Conservation (phyloP, 2,113 vertebrate species). For the Corythaixoides concolor region DNA sequence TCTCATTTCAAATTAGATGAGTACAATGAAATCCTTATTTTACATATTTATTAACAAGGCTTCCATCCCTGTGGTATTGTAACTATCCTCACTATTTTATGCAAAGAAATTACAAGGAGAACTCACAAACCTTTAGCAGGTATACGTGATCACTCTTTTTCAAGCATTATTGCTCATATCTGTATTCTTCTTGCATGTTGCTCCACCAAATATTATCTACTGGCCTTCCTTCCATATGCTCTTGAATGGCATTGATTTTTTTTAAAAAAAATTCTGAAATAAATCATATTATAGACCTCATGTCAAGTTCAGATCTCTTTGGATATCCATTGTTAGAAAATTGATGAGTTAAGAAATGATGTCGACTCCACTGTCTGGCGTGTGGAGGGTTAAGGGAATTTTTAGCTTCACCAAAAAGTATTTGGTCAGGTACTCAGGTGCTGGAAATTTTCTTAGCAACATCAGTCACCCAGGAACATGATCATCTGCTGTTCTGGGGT, state of each 20-base stretch:
- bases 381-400: slow-evolving; percentile 62
- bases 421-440: slow-evolving; percentile 80
- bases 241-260: neutral
- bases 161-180: neutral
- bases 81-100: slow-evolving; percentile 58
- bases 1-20: slow-evolving; percentile 71
- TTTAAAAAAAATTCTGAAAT: neutral
- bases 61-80: slow-evolving; percentile 71
- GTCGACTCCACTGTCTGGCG: neutral
- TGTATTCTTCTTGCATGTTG: neutral
- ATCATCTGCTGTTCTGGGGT: slow-evolving; percentile 88
- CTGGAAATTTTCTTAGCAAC: slow-evolving; percentile 72
- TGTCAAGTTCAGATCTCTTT: neutral
- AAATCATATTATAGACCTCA: neutral
- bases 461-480: slow-evolving; percentile 78
- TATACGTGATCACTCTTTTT: neutral
- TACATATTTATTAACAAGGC: slow-evolving; percentile 77
- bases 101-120: slow-evolving; percentile 20
- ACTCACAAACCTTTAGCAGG: neutral
- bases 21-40: slow-evolving; percentile 72
- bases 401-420: slow-evolving; percentile 64
- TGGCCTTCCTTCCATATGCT: neutral
- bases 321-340: neutral
- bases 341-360: neutral
- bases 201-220: neutral